Evolutionary conservation across 2,888 invertebrate species (phyloP), one percentile per base, ranked within the genome.

Genomic region (Willowsia nigromaculata): DNA sequence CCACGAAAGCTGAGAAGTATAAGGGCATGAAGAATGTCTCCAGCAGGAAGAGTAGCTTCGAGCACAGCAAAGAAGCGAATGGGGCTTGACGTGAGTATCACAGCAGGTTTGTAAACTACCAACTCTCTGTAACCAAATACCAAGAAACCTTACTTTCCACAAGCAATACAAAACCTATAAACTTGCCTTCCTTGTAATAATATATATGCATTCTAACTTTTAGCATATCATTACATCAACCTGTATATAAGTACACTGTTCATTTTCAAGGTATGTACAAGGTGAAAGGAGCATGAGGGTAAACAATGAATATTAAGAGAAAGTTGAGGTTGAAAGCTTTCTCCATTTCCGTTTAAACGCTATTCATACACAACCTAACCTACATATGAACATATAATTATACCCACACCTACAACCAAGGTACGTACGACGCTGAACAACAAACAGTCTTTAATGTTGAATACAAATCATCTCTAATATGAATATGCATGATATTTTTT

Each of bases 61-160:
- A 83, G 83, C 83, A 50, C 53, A 74, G 40, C 84, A 74, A 27
- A 43, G 74, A 84, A 74, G 74, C 74, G 84, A 84, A 84, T 84
- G 74, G 59, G 74, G 53, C 50, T 40, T 84, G 84, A 84, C 84
- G 65, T 71, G 84, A 74, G 84, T 71, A 84, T 84, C 84, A 84
- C 84, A 84, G 84, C 84, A 59, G 84, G 84, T 84, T 84, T 84
- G 83, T 74, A 84, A 71, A 84, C 84, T 71, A 50, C 18, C 62
- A 59, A 65, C 62, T 43, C n/a, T 65, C 65, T 15, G 68, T n/a
- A 71, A 71, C 37, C 68, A 27, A 83, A 71, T 43, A 50, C 68
- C 83, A 27, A 53, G 33, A 30, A 62, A 27, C 18, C 7, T 37
- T 33, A 18, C 50, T 78, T 56, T 30, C 33, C 5, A 33, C 27